phyloP scores from a whole-genome alignment of 2,888 invertebrate genomes.

The Eristalis tenax region DNA sequence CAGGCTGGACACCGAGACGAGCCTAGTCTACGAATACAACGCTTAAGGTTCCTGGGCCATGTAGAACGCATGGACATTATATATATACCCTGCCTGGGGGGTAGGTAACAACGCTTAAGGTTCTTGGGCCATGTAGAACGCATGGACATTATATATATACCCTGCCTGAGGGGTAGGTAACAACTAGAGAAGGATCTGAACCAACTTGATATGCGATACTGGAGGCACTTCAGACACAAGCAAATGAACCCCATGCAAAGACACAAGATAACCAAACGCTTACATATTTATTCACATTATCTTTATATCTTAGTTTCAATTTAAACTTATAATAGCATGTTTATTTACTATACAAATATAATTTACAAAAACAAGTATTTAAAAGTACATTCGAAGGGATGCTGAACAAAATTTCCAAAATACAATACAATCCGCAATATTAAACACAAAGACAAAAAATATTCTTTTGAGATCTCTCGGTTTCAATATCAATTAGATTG shows the following conservation, averaged over 20 bases:
- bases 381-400: conserved; percentile 37
- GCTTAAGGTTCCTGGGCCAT: too few species aligned
- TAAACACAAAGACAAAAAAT: conserved; percentile 17
- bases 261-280: conserved; percentile 6
- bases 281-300: conserved; percentile 59
- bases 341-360: conserved; percentile 52
- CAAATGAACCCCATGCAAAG: neutral
- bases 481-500: conserved; percentile 41
- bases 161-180: too few species aligned
- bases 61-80: too few species aligned
- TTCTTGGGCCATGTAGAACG: too few species aligned
- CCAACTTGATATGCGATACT: too few species aligned
- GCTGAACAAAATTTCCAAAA: neutral
- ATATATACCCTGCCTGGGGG: too few species aligned
- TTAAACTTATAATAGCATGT: conserved; percentile 62
- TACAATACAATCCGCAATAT: conserved; percentile 28
- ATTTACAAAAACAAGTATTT: conserved; percentile 48
- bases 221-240: neutral
- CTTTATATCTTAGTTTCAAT: conserved; percentile 54
- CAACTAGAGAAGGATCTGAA: too few species aligned
- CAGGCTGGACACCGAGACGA: too few species aligned
- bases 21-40: too few species aligned
- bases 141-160: too few species aligned
- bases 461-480: conserved; percentile 55
- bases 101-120: too few species aligned